These are phyloP conservation scores for Nasonia oneida DNA, from an alignment of 2,888 invertebrate genomes.

Conservation along the genomic window DNA sequence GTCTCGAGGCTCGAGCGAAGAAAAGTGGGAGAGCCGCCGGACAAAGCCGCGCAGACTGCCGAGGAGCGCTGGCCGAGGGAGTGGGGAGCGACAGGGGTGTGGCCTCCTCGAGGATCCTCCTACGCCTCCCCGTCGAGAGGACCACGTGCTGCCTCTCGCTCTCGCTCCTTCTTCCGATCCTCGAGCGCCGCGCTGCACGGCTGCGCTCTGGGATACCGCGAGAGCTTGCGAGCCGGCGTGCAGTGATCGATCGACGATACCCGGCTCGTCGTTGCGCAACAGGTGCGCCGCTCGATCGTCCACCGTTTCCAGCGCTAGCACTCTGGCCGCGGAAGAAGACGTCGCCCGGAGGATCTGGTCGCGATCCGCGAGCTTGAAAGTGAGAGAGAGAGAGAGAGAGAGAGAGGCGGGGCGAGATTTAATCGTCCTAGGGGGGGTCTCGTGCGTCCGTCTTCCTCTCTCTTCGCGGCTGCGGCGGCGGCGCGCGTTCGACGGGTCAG, in stretches of 20 bases:
- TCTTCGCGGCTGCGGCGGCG: neutral
- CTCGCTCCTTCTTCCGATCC: constrained; percentile 5
- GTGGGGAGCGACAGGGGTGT: constrained; percentile 60
- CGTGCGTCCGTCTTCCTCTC: constrained; percentile 38
- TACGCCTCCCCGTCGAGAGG: constrained; percentile 55
- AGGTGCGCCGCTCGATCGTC: constrained; percentile 31
- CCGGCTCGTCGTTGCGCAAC: neutral
- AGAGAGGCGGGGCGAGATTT: constrained; percentile 67
- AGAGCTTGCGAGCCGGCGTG: neutral
- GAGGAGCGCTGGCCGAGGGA: constrained; percentile 30
- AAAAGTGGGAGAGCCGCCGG: constrained; percentile 50
- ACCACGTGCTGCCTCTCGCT: constrained; percentile 43
- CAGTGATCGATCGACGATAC: constrained; percentile 55
- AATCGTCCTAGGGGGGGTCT: constrained; percentile 72
- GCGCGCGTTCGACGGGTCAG: constrained; percentile 48
- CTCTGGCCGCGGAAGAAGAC: neutral
- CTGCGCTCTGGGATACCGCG: too few species aligned
- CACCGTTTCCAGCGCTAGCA: neutral
- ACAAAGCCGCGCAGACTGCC: constrained; percentile 43
- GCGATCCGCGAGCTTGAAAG: too few species aligned
- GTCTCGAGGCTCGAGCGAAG: neutral
- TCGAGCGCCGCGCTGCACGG: neutral
- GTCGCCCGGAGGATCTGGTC: neutral
- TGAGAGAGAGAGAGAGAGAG: constrained; percentile 34
- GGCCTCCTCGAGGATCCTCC: constrained; percentile 62